Evolutionary conservation across 35 echinoderm and acorn worm species (phyloP).

Genomic region (Heliocidaris erythrogramma): DNA sequence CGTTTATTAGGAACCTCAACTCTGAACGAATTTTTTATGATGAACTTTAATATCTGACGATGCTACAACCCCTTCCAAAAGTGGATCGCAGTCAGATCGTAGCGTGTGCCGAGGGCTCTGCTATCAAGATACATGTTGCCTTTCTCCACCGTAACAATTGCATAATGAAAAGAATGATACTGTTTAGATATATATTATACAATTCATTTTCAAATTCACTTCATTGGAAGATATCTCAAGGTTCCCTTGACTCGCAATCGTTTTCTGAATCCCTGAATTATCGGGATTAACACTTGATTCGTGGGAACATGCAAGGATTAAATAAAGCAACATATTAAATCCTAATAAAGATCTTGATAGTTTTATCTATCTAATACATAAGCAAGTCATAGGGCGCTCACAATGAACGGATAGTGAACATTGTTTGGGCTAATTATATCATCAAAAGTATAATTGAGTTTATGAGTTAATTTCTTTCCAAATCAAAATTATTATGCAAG

Average conservation of each 20-base stretch:
- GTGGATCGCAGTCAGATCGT: background rate
- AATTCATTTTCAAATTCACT: background rate
- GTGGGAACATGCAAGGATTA: background rate
- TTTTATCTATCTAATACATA: background rate
- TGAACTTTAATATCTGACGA: background rate
- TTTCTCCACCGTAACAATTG: background rate
- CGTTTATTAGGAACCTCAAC: background rate
- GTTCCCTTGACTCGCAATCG: background rate
- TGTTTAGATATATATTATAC: constrained; percentile 14
- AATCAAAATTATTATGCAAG: background rate
- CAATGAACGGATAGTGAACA: background rate
- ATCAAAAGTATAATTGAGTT: background rate
- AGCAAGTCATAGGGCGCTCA: background rate
- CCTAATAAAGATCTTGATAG: background rate
- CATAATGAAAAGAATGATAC: background rate
- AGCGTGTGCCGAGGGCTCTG: background rate
- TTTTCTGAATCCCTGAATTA: background rate
- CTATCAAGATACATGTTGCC: background rate
- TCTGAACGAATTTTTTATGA: background rate
- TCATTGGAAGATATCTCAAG: background rate
- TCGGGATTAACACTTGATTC: background rate
- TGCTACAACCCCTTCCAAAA: background rate
- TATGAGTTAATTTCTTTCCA: background rate
- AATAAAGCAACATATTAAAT: background rate
- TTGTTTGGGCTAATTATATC: background rate